Base-by-base conservation (phyloP, 2,113 vertebrate species). In the Oncorhynchus mykiss region DNA sequence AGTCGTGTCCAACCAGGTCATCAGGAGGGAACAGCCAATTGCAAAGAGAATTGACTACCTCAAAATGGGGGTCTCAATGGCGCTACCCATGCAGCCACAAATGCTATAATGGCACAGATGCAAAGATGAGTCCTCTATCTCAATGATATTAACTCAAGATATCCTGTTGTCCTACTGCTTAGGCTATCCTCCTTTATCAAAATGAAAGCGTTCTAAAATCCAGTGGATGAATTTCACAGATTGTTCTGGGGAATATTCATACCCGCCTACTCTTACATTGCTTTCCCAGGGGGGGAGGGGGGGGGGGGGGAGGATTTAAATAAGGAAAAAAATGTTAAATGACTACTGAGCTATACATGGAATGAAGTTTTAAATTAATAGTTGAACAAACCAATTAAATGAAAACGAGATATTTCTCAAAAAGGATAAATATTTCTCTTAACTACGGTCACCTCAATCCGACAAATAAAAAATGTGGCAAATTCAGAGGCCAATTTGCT, bases 381-480 rank as follows among this genome's bases (percentile, higher is more conserved):
- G 51, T 11, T 29, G 24, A 45, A 22, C 31, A 64, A 73, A 24
- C 39, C 39, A 45, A 45, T 45, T 18, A 64, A 64, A 48, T 48
- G 22, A 24, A 45, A 70, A 45, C 18, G 45, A 20, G 57, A 72
- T 62, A 62, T 13, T 22, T 4, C 29, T 60, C 14, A 31, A 72
- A 82, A 74, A 66, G 12, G 77, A 80, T 59, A 75, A 29, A 57
- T 73, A 45, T 45, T 45, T 45, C 13, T 67, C 39, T 62, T 67
- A 75, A 75, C 70, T 27, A 72, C 27, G 25, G 31, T 62, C 72
- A 75, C 39, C 66, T n/a, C 72, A 80, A 70, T 9, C 48, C 51
- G 34, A 64, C 83, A 75, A 75, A 60, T 64, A 45, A 45, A 45
- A 62, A 76, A 70, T 82, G 76, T 49, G 22, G 39, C 49, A 29